Evolutionary conservation across 2,797 vertebrate species (phyloP).

Genomic region (Enteromius trimaculatus): DNA sequence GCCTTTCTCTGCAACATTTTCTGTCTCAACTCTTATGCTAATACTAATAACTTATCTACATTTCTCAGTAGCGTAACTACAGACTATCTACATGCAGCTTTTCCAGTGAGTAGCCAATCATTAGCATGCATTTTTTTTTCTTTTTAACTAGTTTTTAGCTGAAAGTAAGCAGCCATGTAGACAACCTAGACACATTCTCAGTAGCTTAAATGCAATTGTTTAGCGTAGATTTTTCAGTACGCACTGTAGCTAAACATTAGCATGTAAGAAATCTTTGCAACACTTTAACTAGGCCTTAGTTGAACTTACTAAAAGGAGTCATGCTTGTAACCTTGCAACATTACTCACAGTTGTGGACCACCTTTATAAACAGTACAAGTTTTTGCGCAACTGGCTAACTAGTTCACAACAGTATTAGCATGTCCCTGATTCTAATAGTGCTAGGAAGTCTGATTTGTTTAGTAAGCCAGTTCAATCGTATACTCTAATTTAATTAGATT

Average conservation of each 20-base stretch:
- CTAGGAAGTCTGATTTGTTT: background rate
- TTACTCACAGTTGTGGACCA: background rate
- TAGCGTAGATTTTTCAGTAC: background rate
- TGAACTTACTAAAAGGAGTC: background rate
- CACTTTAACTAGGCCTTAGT: background rate
- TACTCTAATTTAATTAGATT: background rate
- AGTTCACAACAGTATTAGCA: background rate
- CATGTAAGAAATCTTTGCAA: background rate
- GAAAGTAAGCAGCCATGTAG: background rate
- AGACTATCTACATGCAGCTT: background rate
- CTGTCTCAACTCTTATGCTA: background rate
- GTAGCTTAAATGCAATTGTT: background rate
- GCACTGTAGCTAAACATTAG: background rate
- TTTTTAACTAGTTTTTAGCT: background rate
- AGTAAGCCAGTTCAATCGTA: background rate
- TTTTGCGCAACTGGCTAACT: background rate
- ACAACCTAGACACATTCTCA: background rate
- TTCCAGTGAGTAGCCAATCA: background rate
- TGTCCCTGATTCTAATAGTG: background rate
- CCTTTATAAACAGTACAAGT: background rate
- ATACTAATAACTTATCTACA: background rate
- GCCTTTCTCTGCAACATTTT: background rate
- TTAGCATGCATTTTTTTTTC: background rate
- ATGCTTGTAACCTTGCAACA: background rate
- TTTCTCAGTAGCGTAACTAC: background rate